These are phyloP conservation scores for Didymodactylos carnosus DNA, from an alignment of 2,888 invertebrate genomes.

Conservation along the genomic window DNA sequence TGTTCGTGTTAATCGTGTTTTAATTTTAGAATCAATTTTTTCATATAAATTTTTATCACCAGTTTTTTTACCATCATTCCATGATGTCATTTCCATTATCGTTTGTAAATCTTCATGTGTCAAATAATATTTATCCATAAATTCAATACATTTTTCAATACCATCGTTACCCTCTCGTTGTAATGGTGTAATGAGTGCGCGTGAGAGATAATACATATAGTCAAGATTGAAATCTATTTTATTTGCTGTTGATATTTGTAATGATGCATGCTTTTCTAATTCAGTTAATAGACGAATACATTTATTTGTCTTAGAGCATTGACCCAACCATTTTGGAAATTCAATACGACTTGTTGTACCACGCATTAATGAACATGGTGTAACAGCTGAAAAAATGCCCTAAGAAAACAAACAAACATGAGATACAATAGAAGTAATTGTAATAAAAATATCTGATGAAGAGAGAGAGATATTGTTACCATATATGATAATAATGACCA, in stretches of 20 bases:
- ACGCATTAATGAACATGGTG: slow-evolving; percentile 39
- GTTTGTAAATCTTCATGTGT: slow-evolving; percentile 75
- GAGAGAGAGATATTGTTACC: neutral
- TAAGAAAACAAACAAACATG: too few species aligned
- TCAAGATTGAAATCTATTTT: slow-evolving; percentile 64
- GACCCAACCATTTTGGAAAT: slow-evolving; percentile 88
- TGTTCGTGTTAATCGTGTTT: slow-evolving; percentile 8
- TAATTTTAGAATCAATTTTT: slow-evolving; percentile 11
- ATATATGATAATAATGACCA: slow-evolving; percentile 63
- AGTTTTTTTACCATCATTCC: slow-evolving; percentile 42
- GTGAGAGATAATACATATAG: slow-evolving; percentile 58
- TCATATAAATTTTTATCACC: slow-evolving; percentile 8
- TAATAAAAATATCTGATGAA: neutral
- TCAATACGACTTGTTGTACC: slow-evolving; percentile 58
- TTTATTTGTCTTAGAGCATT: slow-evolving; percentile 63
- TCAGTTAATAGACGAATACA: slow-evolving; percentile 60
- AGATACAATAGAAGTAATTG: too few species aligned
- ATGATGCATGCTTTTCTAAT: slow-evolving; percentile 61
- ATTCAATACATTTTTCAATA: slow-evolving; percentile 47
- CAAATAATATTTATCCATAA: slow-evolving; percentile 64
- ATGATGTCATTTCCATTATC: slow-evolving; percentile 59
- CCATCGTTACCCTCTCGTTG: slow-evolving; percentile 47
- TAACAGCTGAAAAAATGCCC: too few species aligned
- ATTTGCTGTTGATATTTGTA: slow-evolving; percentile 55
- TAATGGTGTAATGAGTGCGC: slow-evolving; percentile 58